Conservation (phyloP, 2,113 vertebrate species). For the Sitta europaea region DNA sequence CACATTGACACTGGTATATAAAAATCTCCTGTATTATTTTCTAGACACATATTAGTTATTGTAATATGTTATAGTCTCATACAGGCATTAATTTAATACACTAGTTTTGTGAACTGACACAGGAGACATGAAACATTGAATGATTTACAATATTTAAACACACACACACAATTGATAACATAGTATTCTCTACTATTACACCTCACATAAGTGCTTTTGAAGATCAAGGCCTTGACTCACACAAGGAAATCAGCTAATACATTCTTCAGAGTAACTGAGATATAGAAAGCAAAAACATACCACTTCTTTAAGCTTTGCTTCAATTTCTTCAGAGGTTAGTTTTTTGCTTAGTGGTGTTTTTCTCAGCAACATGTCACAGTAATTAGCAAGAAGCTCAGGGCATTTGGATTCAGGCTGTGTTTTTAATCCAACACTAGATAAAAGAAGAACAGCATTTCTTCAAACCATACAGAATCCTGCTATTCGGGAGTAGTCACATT, state of each 20-base stretch:
- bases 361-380: conserved; percentile 98
- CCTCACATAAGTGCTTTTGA: neutral
- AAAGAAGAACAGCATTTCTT: conserved; percentile 31
- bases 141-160: neutral
- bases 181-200: neutral
- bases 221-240: neutral
- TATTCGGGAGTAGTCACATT: neutral
- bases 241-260: neutral
- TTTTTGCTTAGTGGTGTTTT: conserved; percentile 99
- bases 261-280: neutral
- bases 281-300: conserved; percentile 70
- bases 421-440: conserved; percentile 90
- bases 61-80: neutral
- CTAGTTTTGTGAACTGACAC: neutral
- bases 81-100: neutral
- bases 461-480: neutral
- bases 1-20: neutral
- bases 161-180: neutral
- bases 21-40: neutral
- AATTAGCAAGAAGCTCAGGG: conserved; percentile 98
- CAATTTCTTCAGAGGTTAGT: conserved; percentile 97
- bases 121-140: neutral
- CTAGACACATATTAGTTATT: neutral
- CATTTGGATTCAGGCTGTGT: conserved; percentile 98
- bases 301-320: conserved; percentile 99